These are phyloP conservation scores for Alloscopus bannaensis DNA, from an alignment of 2,888 invertebrate genomes.

Conservation along the genomic window DNA sequence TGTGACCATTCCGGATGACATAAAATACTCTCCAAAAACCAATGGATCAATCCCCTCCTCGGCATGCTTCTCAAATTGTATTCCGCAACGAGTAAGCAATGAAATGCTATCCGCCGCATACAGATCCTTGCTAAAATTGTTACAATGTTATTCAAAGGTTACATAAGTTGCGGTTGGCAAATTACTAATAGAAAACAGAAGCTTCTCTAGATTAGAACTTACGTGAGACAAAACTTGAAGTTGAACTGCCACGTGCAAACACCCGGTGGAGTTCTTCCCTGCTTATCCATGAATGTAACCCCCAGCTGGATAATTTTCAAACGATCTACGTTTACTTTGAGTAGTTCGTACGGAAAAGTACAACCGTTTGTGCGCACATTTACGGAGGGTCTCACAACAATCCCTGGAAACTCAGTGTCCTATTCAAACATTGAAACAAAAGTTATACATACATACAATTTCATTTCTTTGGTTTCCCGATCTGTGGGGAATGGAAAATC, in stretches of 20 bases:
- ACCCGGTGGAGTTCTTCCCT: slow-evolving; percentile 76
- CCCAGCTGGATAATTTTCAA: slow-evolving; percentile 78
- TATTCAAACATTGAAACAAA: slow-evolving; percentile 2
- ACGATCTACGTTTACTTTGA: slow-evolving; percentile 79
- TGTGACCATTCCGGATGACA: slow-evolving; percentile 50
- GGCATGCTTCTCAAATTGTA: slow-evolving; percentile 56
- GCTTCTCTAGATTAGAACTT: slow-evolving; percentile 68
- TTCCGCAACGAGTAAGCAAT: slow-evolving; percentile 47
- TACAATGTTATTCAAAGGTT: no score
- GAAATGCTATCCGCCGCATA: slow-evolving; percentile 60
- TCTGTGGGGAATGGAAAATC: no score
- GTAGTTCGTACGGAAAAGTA: slow-evolving; percentile 75
- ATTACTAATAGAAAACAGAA: no score
- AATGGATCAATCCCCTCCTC: slow-evolving; percentile 54
- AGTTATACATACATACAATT: neutral
- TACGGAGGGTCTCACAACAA: slow-evolving; percentile 33
- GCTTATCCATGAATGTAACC: slow-evolving; percentile 78
- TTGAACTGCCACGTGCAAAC: slow-evolving; percentile 79
- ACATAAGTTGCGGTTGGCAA: no score
- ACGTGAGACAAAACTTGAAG: slow-evolving; percentile 78
- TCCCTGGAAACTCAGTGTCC: slow-evolving; percentile 68
- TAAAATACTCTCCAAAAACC: slow-evolving; percentile 53
- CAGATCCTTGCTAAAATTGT: slow-evolving; percentile 45
- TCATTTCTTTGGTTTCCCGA: no score
- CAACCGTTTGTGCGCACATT: slow-evolving; percentile 7